Evolutionary conservation across 2,113 vertebrate species (phyloP).

Genomic region (Thunnus thynnus): DNA sequence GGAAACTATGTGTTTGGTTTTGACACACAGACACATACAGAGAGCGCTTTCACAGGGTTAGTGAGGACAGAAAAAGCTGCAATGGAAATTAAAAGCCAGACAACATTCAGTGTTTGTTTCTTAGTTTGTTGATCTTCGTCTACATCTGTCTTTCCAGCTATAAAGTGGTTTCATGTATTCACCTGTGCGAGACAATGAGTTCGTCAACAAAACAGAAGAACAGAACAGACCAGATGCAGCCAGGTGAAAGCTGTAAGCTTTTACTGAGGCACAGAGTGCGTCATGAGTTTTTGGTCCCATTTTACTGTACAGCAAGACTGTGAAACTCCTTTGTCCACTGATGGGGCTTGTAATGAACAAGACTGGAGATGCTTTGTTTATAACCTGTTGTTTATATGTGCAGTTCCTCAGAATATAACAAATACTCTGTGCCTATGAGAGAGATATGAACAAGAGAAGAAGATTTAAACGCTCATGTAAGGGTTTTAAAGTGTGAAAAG

Average conservation of each 20-base stretch:
- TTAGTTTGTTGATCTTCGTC: not conserved
- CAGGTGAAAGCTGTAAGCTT: not conserved
- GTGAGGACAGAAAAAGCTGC: slow-evolving; percentile 53
- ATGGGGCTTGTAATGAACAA: too few species aligned
- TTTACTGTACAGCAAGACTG: not conserved
- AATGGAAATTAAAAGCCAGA: slow-evolving; percentile 48
- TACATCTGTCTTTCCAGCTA: not conserved
- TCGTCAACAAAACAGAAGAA: too few species aligned
- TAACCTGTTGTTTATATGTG: not conserved
- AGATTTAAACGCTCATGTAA: not conserved
- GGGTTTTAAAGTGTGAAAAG: too few species aligned
- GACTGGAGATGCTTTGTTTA: not conserved
- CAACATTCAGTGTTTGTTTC: slow-evolving; percentile 36
- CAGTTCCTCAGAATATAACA: not conserved
- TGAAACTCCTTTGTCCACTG: too few species aligned
- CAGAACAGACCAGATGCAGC: not conserved
- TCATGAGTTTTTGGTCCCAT: too few species aligned
- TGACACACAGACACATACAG: slow-evolving; percentile 44
- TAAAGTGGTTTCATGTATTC: not conserved
- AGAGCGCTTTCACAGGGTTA: slow-evolving; percentile 49
- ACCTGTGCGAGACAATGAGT: not conserved
- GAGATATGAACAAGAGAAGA: not conserved
- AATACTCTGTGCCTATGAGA: not conserved
- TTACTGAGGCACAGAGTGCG: not conserved
- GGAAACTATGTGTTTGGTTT: slow-evolving; percentile 77